Conservation (phyloP, 1,140 invertebrate genomes). For the Sogatella furcifera region DNA sequence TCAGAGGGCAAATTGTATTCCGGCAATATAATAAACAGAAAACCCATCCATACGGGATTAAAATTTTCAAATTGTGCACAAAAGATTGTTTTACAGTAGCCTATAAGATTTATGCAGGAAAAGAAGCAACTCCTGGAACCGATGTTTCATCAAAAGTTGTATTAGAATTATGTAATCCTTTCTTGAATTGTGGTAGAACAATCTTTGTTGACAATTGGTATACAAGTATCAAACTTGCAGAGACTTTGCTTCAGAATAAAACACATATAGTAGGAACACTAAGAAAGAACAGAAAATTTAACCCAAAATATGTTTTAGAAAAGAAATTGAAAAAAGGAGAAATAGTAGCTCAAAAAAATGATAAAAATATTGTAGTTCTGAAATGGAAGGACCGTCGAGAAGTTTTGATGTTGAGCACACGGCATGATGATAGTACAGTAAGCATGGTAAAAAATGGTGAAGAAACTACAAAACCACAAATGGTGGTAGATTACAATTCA, state of each 20-base stretch:
- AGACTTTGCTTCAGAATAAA: too few relatives aligned
- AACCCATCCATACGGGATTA: slow-evolving; percentile 31
- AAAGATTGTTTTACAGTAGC: slow-evolving; percentile 23
- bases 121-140: not conserved
- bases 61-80: slow-evolving; percentile 30
- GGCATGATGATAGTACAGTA: not conserved
- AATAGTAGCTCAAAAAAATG: too few relatives aligned
- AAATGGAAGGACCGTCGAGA: not conserved
- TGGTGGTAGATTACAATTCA: not conserved
- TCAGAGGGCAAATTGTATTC: slow-evolving; percentile 29
- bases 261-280: too few relatives aligned
- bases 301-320: too few relatives aligned
- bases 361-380: not conserved
- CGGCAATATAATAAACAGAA: slow-evolving; percentile 34
- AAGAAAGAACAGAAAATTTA: too few relatives aligned
- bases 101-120: slow-evolving; percentile 27
- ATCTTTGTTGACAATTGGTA: slow-evolving; percentile 27
- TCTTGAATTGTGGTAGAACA: slow-evolving; percentile 19
- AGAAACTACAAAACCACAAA: not conserved
- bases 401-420: not conserved
- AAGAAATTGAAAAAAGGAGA: too few relatives aligned
- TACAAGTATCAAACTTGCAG: slow-evolving; percentile 11
- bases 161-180: slow-evolving; percentile 15
- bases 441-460: not conserved
- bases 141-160: slow-evolving; percentile 5